Evolutionary conservation across 2,113 vertebrate genomes (phyloP).

Genomic region (Spilogale gracilis): DNA sequence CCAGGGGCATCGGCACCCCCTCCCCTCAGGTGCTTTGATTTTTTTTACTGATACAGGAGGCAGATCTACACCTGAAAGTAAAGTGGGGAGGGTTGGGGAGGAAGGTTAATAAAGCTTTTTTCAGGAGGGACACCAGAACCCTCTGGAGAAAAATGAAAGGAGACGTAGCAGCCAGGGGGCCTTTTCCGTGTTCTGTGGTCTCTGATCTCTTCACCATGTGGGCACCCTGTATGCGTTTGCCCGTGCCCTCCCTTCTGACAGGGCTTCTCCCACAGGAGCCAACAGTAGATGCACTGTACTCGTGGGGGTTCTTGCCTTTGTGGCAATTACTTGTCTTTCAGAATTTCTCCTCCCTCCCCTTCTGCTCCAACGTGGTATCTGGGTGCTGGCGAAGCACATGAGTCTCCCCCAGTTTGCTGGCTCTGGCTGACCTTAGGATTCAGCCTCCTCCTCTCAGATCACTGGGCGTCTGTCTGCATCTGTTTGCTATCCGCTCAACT

Average conservation of each 20-base stretch:
- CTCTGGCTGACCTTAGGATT: neutral
- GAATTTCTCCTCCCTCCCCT: neutral
- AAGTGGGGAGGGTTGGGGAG: neutral
- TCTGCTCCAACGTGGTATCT: neutral
- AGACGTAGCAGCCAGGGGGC: neutral
- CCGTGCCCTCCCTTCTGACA: neutral
- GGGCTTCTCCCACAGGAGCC: neutral
- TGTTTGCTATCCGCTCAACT: neutral
- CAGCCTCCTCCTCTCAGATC: too few relatives aligned
- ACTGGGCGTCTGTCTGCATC: neutral
- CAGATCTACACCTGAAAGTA: neutral
- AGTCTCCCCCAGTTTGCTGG: neutral
- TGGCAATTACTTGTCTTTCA: neutral
- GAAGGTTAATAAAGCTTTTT: neutral
- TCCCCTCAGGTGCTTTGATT: neutral
- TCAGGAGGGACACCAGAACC: conserved; percentile 10
- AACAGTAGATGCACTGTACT: neutral
- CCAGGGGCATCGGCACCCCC: neutral
- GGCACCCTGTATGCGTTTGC: neutral
- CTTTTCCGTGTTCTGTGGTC: neutral
- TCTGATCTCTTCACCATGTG: neutral
- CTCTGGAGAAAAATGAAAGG: neutral
- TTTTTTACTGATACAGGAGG: neutral
- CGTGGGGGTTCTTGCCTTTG: neutral
- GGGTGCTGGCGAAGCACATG: neutral